These are phyloP conservation scores for Rosalia funebris DNA, from an alignment of 2,888 invertebrate species.

Conservation along the genomic window DNA sequence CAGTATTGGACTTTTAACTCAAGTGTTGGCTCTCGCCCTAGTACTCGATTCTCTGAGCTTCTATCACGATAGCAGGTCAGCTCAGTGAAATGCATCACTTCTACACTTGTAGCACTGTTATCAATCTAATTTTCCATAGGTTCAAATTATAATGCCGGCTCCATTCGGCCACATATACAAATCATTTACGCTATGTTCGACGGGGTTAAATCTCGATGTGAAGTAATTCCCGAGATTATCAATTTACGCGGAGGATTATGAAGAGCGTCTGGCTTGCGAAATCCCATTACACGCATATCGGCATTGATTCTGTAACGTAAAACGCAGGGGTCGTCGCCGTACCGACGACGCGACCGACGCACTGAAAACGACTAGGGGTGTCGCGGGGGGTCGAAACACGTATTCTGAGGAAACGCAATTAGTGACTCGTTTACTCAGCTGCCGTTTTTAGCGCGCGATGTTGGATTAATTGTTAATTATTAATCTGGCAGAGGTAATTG, in stretches of 20 bases:
- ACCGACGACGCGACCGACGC: neutral
- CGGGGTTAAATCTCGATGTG: neutral
- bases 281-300: constrained; percentile 25
- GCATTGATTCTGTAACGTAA: constrained; percentile 22
- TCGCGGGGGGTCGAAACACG: constrained; percentile 27
- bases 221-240: constrained; percentile 12
- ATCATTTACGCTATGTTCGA: neutral
- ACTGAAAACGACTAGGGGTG: neutral
- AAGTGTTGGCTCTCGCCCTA: no score
- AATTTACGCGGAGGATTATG: constrained; percentile 5
- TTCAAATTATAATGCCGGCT: no score
- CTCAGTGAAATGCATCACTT: no score
- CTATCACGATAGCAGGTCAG: no score
- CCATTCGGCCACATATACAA: no score
- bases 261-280: constrained; percentile 8
- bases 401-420: constrained; percentile 53
- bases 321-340: neutral
- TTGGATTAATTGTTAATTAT: constrained; percentile 62
- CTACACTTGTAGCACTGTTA: no score
- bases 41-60: no score
- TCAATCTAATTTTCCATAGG: no score
- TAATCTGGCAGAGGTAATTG: constrained; percentile 60
- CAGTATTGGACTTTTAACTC: no score
- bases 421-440: constrained; percentile 59
- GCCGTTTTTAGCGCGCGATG: constrained; percentile 55